These are phyloP conservation scores for Trichogramma pretiosum DNA, from an alignment of 1,140 invertebrate species.

Conservation along the genomic window DNA sequence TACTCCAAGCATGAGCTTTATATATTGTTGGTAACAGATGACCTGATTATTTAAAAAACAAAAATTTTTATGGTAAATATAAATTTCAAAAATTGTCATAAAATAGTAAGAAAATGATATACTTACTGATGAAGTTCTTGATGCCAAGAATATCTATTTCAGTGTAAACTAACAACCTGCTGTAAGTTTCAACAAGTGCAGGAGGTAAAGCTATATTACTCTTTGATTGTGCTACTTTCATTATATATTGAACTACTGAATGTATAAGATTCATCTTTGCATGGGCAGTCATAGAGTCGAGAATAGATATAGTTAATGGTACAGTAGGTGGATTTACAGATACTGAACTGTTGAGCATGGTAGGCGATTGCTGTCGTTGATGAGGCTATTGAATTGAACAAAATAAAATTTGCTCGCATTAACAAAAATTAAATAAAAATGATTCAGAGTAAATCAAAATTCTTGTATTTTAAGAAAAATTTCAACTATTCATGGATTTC, in stretches of 20 bases:
- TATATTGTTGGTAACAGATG: constrained; percentile 84
- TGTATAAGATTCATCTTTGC: constrained; percentile 97
- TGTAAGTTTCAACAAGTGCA: constrained; percentile 91
- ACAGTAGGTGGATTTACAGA: constrained; percentile 58
- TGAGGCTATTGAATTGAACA: constrained; percentile 30
- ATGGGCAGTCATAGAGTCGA: constrained; percentile 91
- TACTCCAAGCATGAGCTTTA: constrained; percentile 88
- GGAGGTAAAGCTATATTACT: constrained; percentile 74
- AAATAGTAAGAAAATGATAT: constrained; percentile 8
- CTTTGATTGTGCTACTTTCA: constrained; percentile 80
- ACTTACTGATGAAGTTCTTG: constrained; percentile 89
- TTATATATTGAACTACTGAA: constrained; percentile 80
- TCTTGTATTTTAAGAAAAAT: too few relatives aligned
- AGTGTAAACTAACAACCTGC: constrained; percentile 84
- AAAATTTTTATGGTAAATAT: constrained; percentile 24
- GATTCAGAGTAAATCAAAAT: constrained; percentile 94
- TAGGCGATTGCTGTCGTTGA: constrained; percentile 38
- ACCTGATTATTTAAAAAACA: too few relatives aligned
- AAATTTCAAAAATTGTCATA: constrained; percentile 6
- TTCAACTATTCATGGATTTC: constrained; percentile 92
- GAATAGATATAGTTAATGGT: constrained; percentile 84
- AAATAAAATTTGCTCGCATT: too few relatives aligned
- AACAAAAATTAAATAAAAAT: constrained; percentile 85
- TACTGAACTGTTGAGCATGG: constrained; percentile 44
- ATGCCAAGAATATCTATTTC: constrained; percentile 96